phyloP scores from a whole-genome alignment of 2,888 invertebrate species.

The Carterocephalus palaemon region DNA sequence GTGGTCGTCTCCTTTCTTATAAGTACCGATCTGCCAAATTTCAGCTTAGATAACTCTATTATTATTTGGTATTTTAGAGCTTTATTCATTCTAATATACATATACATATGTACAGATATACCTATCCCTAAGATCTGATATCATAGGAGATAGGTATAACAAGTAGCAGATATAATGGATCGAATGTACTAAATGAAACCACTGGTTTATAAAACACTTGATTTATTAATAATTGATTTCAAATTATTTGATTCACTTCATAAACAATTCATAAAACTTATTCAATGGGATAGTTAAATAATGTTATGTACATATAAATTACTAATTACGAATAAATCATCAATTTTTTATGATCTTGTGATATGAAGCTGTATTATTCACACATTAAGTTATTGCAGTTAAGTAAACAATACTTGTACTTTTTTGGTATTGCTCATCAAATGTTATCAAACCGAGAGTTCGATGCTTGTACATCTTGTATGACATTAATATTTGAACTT shows the following conservation, averaged over 20 bases:
- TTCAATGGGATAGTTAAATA: conserved; percentile 56
- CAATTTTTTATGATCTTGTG: conserved; percentile 44
- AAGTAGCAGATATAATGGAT: no score
- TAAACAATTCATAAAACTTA: conserved; percentile 63
- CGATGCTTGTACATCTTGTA: conserved; percentile 49
- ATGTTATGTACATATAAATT: conserved; percentile 50
- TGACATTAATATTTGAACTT: conserved; percentile 51
- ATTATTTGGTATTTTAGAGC: no score
- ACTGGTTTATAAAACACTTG: conserved; percentile 40
- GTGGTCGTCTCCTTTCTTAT: no score
- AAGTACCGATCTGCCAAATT: no score
- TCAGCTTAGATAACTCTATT: no score
- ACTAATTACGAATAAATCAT: conserved; percentile 47
- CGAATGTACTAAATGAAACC: conserved; percentile 37
- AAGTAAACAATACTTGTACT: conserved; percentile 56
- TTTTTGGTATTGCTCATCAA: conserved; percentile 61
- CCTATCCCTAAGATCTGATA: no score
- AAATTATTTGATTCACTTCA: conserved; percentile 63
- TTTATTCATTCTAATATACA: no score
- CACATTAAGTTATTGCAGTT: conserved; percentile 46
- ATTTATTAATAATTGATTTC: conserved; percentile 42
- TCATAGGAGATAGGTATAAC: no score
- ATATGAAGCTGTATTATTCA: conserved; percentile 49
- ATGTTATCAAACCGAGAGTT: conserved; percentile 45
- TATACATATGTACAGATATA: no score